Conservation (phyloP, 2,888 invertebrate species). For the Lamproptera curius region DNA sequence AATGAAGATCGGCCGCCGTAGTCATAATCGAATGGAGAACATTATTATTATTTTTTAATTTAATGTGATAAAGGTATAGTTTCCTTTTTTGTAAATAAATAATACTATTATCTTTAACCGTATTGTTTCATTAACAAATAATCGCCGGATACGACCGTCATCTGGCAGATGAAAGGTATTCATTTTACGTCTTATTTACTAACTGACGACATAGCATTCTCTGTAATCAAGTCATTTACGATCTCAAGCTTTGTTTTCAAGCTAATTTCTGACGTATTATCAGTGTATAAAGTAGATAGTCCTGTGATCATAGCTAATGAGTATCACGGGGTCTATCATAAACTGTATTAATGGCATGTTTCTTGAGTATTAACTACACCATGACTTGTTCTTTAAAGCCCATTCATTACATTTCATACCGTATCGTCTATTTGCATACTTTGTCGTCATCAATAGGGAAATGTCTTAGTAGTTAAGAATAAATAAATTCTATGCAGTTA, state of each 20-base stretch:
- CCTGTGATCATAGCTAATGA: neutral
- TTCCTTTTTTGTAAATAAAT: no score
- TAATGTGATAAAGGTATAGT: no score
- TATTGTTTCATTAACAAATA: no score
- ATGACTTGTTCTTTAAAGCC: constrained; percentile 3
- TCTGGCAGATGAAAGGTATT: neutral
- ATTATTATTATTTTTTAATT: no score
- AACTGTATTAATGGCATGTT: constrained; percentile 1
- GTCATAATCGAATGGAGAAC: no score
- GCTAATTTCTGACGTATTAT: neutral
- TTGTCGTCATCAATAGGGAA: neutral
- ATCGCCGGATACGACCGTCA: no score
- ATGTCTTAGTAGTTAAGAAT: neutral
- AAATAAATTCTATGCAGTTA: neutral
- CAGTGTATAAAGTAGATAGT: neutral
- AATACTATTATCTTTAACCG: no score
- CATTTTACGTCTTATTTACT: neutral
- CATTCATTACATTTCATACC: neutral
- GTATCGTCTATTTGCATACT: neutral
- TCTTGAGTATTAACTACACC: constrained; percentile 6
- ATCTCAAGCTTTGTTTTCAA: neutral
- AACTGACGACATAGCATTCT: neutral
- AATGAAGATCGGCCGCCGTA: no score
- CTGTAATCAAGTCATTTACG: constrained; percentile 6
- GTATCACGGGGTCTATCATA: neutral